These are phyloP conservation scores for Lordiphosa collinella DNA, from an alignment of 1,140 invertebrate species.

Conservation along the genomic window DNA sequence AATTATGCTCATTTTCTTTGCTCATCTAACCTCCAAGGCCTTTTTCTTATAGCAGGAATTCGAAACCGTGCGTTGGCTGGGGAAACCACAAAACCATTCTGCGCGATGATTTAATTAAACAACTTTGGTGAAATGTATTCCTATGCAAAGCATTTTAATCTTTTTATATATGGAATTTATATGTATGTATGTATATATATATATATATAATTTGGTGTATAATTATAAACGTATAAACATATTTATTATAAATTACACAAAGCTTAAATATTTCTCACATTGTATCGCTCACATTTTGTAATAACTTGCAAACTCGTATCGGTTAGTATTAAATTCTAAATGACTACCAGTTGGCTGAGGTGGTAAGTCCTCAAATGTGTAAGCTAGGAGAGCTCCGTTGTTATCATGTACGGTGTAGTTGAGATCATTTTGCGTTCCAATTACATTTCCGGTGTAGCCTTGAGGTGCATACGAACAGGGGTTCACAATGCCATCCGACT, in stretches of 20 bases:
- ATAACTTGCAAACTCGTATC: slow-evolving; percentile 74
- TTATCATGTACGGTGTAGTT: slow-evolving; percentile 68
- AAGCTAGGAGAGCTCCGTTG: slow-evolving; percentile 70
- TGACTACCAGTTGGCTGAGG: slow-evolving; percentile 76
- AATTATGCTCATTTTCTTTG: too few relatives aligned
- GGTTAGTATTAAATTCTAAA: slow-evolving; percentile 76
- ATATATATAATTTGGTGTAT: slow-evolving; percentile 74
- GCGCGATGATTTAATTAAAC: slow-evolving; percentile 18
- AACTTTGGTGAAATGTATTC: slow-evolving; percentile 28
- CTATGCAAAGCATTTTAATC: slow-evolving; percentile 72
- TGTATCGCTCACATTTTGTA: slow-evolving; percentile 61
- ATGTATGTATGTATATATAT: slow-evolving; percentile 44
- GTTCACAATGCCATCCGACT: slow-evolving; percentile 43
- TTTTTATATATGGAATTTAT: slow-evolving; percentile 71
- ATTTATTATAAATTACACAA: slow-evolving; percentile 73
- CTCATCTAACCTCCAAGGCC: too few relatives aligned
- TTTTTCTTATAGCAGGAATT: too few relatives aligned
- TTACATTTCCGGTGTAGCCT: slow-evolving; percentile 57
- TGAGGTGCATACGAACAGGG: slow-evolving; percentile 44
- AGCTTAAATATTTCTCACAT: slow-evolving; percentile 73
- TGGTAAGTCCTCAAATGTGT: slow-evolving; percentile 67
- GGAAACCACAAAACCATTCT: slow-evolving; percentile 8
- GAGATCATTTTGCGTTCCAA: slow-evolving; percentile 66
- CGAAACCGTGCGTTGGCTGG: too few relatives aligned
- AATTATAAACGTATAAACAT: slow-evolving; percentile 74